Conservation (phyloP, 2,888 invertebrate species). For the Smittia sp. region DNA sequence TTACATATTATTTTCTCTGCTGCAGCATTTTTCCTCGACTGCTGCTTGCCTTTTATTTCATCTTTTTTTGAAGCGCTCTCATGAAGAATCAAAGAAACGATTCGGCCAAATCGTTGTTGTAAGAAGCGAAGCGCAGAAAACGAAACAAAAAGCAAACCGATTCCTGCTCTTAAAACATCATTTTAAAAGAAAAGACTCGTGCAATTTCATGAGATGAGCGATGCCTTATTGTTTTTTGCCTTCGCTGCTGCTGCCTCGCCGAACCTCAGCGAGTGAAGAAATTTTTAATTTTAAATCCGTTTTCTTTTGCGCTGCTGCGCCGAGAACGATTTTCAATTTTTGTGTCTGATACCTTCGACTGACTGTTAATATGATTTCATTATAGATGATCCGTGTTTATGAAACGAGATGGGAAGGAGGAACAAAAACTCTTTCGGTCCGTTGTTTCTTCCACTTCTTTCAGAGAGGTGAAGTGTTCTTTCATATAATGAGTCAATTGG, state of each 20-base stretch:
- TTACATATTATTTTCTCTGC: constrained; percentile 39
- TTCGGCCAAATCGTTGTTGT: constrained; percentile 24
- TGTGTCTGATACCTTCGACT: constrained; percentile 31
- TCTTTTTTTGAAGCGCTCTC: constrained; percentile 34
- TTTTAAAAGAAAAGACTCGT: constrained; percentile 35
- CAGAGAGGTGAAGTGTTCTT: constrained; percentile 27
- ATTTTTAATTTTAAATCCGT: constrained; percentile 33
- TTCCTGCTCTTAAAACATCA: constrained; percentile 34
- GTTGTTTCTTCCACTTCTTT: constrained; percentile 4
- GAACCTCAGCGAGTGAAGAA: constrained; percentile 10
- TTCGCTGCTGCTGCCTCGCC: not conserved
- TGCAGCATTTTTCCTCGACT: constrained; percentile 14
- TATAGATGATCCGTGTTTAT: constrained; percentile 40
- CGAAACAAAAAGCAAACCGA: constrained; percentile 13
- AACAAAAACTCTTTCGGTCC: constrained; percentile 4
- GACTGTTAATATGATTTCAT: constrained; percentile 37
- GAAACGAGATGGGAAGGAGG: constrained; percentile 19
- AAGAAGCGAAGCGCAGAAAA: not conserved
- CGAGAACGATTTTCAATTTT: constrained; percentile 23
- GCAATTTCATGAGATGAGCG: constrained; percentile 33
- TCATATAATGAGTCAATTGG: constrained; percentile 41
- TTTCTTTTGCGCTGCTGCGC: constrained; percentile 16
- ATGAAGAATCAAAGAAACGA: constrained; percentile 36
- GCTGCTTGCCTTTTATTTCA: constrained; percentile 5
- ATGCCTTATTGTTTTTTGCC: constrained; percentile 35